phyloP scores from a whole-genome alignment of 1,140 invertebrate species.

The Homalodisca vitripennis region DNA sequence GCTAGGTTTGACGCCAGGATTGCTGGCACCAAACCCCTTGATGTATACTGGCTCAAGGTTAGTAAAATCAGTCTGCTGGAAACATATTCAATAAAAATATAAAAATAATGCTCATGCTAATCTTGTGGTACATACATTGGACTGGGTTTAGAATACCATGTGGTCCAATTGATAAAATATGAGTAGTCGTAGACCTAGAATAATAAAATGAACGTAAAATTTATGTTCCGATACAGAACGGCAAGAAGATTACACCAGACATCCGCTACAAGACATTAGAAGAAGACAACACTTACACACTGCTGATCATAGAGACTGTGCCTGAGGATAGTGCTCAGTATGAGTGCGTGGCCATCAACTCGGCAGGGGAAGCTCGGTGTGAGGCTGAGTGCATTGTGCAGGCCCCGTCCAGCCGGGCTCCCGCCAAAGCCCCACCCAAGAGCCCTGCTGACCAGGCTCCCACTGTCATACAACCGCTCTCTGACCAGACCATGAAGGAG shows the following conservation, averaged over 20 bases:
- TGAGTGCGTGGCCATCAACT: constrained; percentile 90
- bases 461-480: constrained; percentile 73
- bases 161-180: no score
- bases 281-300: constrained; percentile 81
- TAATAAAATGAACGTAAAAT: no score
- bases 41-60: constrained; percentile 90
- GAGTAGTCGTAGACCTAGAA: no score
- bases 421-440: constrained; percentile 55
- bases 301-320: constrained; percentile 82
- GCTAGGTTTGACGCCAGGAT: constrained; percentile 85
- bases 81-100: no score
- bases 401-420: constrained; percentile 58
- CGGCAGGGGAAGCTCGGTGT: constrained; percentile 85
- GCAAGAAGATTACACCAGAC: constrained; percentile 82
- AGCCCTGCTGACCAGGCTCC: constrained; percentile 73
- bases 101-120: no score
- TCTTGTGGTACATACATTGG: no score
- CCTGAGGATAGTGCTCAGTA: constrained; percentile 86
- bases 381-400: constrained; percentile 78
- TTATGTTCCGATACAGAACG: constrained; percentile 59
- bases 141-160: no score
- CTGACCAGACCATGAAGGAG: constrained; percentile 80
- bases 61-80: no score
- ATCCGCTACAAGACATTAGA: constrained; percentile 86
- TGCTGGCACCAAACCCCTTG: constrained; percentile 82